Evolutionary conservation across 2,888 invertebrate species (phyloP).

Genomic region (Blera fallax): DNA sequence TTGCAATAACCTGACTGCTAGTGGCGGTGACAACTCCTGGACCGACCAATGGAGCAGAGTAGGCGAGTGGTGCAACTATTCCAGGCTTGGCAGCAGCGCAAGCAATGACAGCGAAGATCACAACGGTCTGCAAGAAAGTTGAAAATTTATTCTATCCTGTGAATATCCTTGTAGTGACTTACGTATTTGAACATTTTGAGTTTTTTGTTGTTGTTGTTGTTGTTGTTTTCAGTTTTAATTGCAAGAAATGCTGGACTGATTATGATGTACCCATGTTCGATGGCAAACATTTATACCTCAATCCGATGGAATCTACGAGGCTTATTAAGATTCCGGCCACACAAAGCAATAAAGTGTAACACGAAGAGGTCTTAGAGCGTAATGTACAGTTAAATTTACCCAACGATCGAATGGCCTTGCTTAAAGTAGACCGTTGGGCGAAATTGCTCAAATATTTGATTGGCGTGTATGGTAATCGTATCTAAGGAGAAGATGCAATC

Average conservation of each 20-base stretch:
- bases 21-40: constrained; percentile 75
- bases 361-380: background rate
- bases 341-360: background rate
- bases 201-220: background rate
- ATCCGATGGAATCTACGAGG: background rate
- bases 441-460: background rate
- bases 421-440: background rate
- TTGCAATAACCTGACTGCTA: constrained; percentile 78
- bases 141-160: background rate
- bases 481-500: background rate
- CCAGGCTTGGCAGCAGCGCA: constrained; percentile 65
- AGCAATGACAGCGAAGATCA: constrained; percentile 55
- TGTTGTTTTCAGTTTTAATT: background rate
- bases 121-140: constrained; percentile 31
- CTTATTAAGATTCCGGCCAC: background rate
- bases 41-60: constrained; percentile 53
- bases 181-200: constrained; percentile 46
- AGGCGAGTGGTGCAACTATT: constrained; percentile 74
- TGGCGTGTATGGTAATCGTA: background rate
- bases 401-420: background rate
- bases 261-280: background rate
- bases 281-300: background rate
- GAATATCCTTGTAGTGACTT: background rate
- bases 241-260: background rate
- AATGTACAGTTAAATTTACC: background rate